Percentiles rank a stretch among this genome's conserved stretches.
Conservation (phyloP, 2,113 vertebrate species). For the Myrmophylax atrothorax region DNA sequence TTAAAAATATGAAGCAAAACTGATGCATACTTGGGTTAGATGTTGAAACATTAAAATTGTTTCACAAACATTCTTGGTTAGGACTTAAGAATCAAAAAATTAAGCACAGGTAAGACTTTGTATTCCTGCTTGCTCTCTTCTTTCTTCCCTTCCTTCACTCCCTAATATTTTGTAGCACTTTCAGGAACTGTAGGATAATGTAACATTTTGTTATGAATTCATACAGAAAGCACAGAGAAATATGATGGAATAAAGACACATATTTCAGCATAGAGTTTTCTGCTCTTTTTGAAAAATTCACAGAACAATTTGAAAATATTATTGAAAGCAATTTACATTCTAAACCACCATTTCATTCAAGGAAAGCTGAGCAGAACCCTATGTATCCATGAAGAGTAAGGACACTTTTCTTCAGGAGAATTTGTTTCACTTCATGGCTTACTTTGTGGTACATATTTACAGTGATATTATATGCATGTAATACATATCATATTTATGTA, state of each 20-base stretch:
- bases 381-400: background rate
- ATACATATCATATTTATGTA: background rate
- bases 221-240: background rate
- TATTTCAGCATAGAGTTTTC: background rate
- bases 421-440: background rate
- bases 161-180: background rate
- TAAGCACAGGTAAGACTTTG: background rate
- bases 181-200: background rate
- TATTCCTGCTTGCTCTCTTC: background rate
- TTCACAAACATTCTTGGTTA: background rate
- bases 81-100: background rate
- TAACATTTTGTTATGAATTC: background rate
- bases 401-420: background rate
- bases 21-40: background rate
- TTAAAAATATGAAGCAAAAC: background rate
- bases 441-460: background rate
- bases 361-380: background rate
- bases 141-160: background rate
- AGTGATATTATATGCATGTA: background rate
- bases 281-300: background rate
- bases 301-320: conserved; percentile 9
- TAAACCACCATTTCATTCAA: conserved; percentile 45
- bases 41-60: background rate
- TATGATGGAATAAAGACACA: background rate
- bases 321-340: background rate